A percentile compares a stretch with the other conserved stretches of the same genome.
Conservation (phyloP, 2,113 vertebrate species). For the Tupaia tana region DNA sequence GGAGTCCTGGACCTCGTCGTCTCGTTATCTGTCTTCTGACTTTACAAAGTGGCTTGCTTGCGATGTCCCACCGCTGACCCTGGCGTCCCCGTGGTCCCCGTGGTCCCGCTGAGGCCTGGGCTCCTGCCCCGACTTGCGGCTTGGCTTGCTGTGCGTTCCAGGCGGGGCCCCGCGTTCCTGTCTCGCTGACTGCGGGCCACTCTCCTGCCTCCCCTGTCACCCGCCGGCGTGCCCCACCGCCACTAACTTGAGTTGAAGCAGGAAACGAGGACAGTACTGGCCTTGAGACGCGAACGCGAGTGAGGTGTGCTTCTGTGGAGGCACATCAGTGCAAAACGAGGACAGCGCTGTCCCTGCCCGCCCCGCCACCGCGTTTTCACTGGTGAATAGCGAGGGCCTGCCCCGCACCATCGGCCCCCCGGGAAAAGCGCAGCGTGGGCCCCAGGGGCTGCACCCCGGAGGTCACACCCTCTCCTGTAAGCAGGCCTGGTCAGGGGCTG, state of each 20-base stretch:
- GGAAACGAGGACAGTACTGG: conserved; percentile 87
- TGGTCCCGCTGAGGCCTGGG: conserved; percentile 50
- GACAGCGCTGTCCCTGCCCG: conserved; percentile 85
- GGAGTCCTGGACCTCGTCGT: not conserved
- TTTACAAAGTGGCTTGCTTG: conserved; percentile 50
- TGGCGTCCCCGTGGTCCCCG: conserved; percentile 71
- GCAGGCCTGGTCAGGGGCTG: conserved; percentile 42
- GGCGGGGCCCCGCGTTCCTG: too few species aligned
- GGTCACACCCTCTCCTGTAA: conserved; percentile 55
- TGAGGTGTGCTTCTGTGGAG: conserved; percentile 84
- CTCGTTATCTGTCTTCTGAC: conserved; percentile 17
- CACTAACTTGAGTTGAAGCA: conserved; percentile 86
- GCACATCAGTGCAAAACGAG: conserved; percentile 84
- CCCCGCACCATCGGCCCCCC: conserved; percentile 73
- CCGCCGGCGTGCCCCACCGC: conserved; percentile 80
- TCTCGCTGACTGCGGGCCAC: conserved; percentile 77
- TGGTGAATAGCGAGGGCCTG: conserved; percentile 84
- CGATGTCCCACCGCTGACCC: conserved; percentile 37
- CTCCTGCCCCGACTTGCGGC: too few species aligned
- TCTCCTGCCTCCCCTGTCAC: conserved; percentile 88
- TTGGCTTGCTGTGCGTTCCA: too few species aligned
- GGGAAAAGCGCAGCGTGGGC: conserved; percentile 72
- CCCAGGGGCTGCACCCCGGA: conserved; percentile 59
- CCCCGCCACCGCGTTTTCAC: conserved; percentile 84
- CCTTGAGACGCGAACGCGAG: conserved; percentile 88